Conservation (phyloP, 2,888 invertebrate genomes). For the Colostygia pectinataria region DNA sequence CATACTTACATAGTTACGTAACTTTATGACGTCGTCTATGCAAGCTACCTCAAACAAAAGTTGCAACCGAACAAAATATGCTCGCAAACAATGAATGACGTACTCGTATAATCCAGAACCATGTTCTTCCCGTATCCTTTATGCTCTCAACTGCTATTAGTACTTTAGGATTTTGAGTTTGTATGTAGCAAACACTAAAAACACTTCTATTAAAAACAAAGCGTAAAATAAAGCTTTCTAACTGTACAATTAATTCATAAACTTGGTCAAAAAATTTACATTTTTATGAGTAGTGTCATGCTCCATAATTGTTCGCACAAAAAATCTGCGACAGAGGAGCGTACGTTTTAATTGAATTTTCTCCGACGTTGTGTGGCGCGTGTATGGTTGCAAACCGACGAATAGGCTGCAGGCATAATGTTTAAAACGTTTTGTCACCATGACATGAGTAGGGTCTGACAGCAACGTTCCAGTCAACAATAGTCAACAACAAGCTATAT, state of each 20-base stretch:
- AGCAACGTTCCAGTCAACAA: constrained; percentile 44
- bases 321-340: constrained; percentile 10
- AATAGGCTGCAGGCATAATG: constrained; percentile 12
- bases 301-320: constrained; percentile 30
- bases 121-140: too few relatives aligned
- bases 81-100: too few relatives aligned
- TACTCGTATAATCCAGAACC: too few relatives aligned
- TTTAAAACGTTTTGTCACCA: constrained; percentile 43
- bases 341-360: constrained; percentile 31
- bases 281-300: constrained; percentile 39
- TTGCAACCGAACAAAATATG: too few relatives aligned
- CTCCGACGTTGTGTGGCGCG: not conserved
- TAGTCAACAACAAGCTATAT: constrained; percentile 54
- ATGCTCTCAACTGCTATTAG: too few relatives aligned
- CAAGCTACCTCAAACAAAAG: too few relatives aligned
- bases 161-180: too few relatives aligned
- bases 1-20: too few relatives aligned
- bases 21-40: too few relatives aligned
- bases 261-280: constrained; percentile 38
- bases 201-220: too few relatives aligned
- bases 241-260: constrained; percentile 24
- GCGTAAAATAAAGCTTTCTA: not conserved
- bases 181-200: too few relatives aligned
- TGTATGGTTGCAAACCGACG: not conserved
- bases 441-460: constrained; percentile 69